phyloP scores from a whole-genome alignment of 2,888 invertebrate species.

The Lacanobia oleracea region DNA sequence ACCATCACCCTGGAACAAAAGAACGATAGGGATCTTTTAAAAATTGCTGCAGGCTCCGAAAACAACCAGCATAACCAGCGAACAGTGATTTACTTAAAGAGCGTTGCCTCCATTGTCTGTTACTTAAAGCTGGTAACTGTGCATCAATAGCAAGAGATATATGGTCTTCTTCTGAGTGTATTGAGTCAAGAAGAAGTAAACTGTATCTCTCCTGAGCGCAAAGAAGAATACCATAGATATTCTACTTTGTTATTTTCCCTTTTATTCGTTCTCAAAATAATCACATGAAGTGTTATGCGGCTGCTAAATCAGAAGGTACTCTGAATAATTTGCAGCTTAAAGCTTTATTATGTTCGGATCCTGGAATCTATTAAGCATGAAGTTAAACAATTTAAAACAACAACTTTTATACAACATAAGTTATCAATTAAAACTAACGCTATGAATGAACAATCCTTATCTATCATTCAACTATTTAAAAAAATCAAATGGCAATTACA shows the following conservation, averaged over 20 bases:
- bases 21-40: background rate
- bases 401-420: background rate
- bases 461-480: slow-evolving; percentile 35
- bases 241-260: background rate
- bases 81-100: too few species aligned
- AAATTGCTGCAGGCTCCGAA: background rate
- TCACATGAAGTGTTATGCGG: background rate
- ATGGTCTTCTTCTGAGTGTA: too few species aligned
- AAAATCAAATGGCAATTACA: slow-evolving; percentile 11
- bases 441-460: slow-evolving; percentile 49
- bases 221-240: too few species aligned
- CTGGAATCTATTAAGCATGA: background rate
- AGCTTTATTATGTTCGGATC: background rate
- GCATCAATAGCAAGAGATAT: too few species aligned
- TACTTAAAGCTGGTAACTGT: too few species aligned
- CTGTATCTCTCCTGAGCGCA: too few species aligned
- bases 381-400: background rate
- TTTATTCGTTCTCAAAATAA: background rate
- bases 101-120: too few species aligned
- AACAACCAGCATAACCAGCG: background rate
- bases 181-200: too few species aligned
- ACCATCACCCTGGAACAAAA: slow-evolving; percentile 85
- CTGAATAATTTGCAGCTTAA: background rate
- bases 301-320: background rate
- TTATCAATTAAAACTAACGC: background rate